Evolutionary conservation across 1,140 invertebrate species (phyloP).

Genomic region (Euwallacea fornicatus): DNA sequence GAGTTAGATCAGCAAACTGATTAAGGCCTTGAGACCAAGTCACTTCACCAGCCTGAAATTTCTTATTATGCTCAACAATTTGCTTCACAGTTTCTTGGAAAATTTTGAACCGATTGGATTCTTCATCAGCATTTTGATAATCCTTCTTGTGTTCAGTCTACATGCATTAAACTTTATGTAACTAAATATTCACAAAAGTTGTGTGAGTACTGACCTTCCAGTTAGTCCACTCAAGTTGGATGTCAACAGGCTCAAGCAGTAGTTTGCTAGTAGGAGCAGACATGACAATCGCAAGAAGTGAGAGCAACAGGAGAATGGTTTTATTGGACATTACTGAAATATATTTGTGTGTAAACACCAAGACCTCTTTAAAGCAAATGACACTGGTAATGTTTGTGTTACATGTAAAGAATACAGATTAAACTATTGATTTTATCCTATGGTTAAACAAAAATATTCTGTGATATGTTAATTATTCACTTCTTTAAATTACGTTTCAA

Average conservation of each 20-base stretch:
- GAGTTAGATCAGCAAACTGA: conserved; percentile 37
- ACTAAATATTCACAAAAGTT: background rate
- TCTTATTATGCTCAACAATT: conserved; percentile 38
- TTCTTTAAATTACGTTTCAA: too few species aligned
- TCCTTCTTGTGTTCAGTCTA: conserved; percentile 23
- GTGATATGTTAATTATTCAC: too few species aligned
- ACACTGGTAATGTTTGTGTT: too few species aligned
- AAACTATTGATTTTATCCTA: too few species aligned
- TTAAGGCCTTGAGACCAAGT: conserved; percentile 38
- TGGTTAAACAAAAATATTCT: too few species aligned
- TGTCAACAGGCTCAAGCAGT: conserved; percentile 9
- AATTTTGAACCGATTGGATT: conserved; percentile 33
- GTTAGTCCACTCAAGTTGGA: conserved; percentile 2
- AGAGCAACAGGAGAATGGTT: background rate
- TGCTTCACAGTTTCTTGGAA: conserved; percentile 35
- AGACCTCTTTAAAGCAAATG: too few species aligned
- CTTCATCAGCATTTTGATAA: conserved; percentile 32
- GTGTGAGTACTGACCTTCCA: conserved; percentile 16
- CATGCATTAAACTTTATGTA: background rate
- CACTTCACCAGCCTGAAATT: conserved; percentile 28
- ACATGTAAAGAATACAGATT: too few species aligned
- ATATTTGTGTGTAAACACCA: background rate
- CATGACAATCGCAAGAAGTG: conserved; percentile 8
- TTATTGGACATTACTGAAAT: conserved; percentile 5
- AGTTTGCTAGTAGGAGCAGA: background rate